These are phyloP conservation scores for Laticauda laticaudata DNA, from an alignment of 2,113 vertebrate species.

Conservation along the genomic window DNA sequence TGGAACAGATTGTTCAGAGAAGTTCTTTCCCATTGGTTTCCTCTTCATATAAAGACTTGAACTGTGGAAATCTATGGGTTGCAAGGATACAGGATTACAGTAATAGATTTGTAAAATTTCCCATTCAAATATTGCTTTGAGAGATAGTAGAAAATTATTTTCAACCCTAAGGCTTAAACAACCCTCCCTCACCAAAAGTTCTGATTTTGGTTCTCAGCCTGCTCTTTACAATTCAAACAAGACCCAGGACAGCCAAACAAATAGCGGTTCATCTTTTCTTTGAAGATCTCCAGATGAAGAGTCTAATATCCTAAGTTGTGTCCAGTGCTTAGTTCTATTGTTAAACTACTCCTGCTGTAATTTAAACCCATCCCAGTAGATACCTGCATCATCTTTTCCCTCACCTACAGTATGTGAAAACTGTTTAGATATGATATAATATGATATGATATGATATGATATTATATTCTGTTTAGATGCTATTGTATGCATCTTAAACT, in stretches of 20 bases:
- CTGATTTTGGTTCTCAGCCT: background rate
- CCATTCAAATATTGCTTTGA: background rate
- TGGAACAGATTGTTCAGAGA: background rate
- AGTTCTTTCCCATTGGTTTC: background rate
- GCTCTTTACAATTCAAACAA: background rate
- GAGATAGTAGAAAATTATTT: background rate
- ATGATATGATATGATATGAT: too few species aligned
- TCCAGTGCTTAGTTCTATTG: background rate
- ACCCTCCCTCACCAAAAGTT: background rate
- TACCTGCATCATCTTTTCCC: background rate
- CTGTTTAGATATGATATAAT: background rate
- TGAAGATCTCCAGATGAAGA: background rate
- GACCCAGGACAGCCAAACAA: background rate
- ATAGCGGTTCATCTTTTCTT: background rate
- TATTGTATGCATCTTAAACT: background rate
- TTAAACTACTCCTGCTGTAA: background rate
- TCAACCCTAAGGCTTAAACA: background rate
- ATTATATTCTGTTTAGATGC: background rate
- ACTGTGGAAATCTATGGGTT: too few species aligned
- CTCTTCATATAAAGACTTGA: background rate
- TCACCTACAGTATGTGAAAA: background rate
- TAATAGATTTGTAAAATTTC: background rate
- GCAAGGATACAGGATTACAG: background rate
- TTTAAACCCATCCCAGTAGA: background rate
- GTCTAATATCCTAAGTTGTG: background rate